Evolutionary conservation across 2,113 vertebrate species (phyloP).

Genomic region (Tympanuchus pallidicinctus): DNA sequence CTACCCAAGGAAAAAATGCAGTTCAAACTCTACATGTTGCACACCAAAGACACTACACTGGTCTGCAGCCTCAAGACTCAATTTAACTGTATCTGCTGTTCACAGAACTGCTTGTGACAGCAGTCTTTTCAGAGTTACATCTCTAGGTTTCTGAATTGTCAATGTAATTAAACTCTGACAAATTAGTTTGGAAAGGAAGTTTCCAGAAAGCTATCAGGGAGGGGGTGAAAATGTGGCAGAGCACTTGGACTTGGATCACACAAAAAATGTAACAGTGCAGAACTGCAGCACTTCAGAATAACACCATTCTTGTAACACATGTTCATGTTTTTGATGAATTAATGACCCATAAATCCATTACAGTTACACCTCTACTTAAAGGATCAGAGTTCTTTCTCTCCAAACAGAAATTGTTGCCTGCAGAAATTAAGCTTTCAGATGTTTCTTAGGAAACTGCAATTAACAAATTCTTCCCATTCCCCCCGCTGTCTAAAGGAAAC

Average conservation of each 20-base stretch:
- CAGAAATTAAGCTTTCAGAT: neutral
- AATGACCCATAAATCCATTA: neutral
- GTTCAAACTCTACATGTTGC: neutral
- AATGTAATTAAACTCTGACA: slow-evolving; percentile 19
- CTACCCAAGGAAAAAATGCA: neutral
- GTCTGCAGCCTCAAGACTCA: neutral
- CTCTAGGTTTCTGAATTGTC: slow-evolving; percentile 23
- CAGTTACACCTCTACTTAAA: neutral
- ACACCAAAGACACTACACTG: neutral
- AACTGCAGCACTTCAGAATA: neutral
- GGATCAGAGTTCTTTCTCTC: neutral
- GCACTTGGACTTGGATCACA: neutral
- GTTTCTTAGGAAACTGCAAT: neutral
- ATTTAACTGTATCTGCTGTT: neutral
- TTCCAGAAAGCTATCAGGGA: neutral
- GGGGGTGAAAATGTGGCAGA: neutral
- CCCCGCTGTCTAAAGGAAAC: neutral
- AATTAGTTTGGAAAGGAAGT: slow-evolving; percentile 19
- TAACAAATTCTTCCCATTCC: neutral
- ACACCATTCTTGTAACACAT: neutral
- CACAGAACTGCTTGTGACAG: neutral
- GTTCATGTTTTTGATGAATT: neutral
- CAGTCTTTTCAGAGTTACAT: neutral
- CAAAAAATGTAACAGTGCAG: neutral
- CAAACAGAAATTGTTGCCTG: neutral